Evolutionary conservation across 2,113 vertebrate genomes (phyloP).

Genomic region (Corvus hawaiiensis): DNA sequence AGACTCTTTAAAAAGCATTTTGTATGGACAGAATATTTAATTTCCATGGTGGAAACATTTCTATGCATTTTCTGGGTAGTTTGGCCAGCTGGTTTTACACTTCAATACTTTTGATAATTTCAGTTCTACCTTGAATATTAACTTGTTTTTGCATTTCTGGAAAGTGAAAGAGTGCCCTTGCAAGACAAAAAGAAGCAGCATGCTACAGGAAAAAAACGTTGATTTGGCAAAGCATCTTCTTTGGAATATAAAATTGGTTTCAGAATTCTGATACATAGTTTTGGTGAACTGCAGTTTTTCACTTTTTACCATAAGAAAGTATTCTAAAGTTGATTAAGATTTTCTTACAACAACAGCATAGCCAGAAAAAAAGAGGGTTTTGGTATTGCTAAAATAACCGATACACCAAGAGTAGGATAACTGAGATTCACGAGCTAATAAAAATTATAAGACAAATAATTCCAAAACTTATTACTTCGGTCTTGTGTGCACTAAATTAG

Average conservation of each 20-base stretch:
- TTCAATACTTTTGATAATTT: not conserved
- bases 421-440: not conserved
- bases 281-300: not conserved
- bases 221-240: not conserved
- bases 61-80: not conserved
- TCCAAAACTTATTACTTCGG: not conserved
- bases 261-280: not conserved
- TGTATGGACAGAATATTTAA: not conserved
- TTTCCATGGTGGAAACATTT: not conserved
- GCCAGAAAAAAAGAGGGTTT: not conserved
- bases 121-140: not conserved
- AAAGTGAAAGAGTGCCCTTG: not conserved
- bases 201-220: not conserved
- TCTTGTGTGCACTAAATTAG: not conserved
- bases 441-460: slow-evolving; percentile 5
- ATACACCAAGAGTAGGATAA: not conserved
- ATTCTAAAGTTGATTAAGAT: not conserved
- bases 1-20: not conserved
- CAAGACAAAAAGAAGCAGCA: not conserved
- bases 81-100: not conserved
- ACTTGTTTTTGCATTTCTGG: not conserved
- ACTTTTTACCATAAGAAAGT: not conserved
- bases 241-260: not conserved
- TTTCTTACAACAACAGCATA: not conserved
- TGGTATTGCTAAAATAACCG: not conserved